These are phyloP conservation scores for Psylliodes chrysocephalus DNA, from an alignment of 2,888 invertebrate genomes.

Conservation along the genomic window DNA sequence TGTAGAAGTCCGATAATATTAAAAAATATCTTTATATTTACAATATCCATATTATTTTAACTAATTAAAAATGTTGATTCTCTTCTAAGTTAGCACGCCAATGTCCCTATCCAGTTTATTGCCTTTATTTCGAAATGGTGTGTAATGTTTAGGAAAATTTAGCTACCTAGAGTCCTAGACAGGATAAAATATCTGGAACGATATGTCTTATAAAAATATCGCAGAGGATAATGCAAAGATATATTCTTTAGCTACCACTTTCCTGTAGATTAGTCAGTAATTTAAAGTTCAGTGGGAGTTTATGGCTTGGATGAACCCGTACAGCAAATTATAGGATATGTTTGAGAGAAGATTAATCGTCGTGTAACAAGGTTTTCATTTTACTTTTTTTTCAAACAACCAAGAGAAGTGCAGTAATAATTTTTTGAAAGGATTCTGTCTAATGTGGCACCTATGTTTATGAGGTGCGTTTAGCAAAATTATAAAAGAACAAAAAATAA, in stretches of 20 bases:
- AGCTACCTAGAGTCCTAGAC: slow-evolving; percentile 1
- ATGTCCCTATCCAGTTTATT: background rate
- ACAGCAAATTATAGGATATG: slow-evolving; percentile 1
- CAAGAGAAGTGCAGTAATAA: too few relatives aligned
- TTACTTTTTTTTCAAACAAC: too few relatives aligned
- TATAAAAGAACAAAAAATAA: too few relatives aligned
- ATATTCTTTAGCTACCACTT: background rate
- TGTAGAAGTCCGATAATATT: too few relatives aligned
- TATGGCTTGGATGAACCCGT: background rate
- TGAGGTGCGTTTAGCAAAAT: too few relatives aligned
- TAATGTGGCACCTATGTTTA: too few relatives aligned
- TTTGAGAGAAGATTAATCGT: background rate
- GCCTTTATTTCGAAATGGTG: slow-evolving; percentile 1
- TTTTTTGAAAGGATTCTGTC: too few relatives aligned
- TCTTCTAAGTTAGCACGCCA: background rate
- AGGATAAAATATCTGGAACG: slow-evolving; percentile 1
- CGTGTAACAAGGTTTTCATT: background rate
- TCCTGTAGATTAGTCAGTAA: slow-evolving; percentile 7
- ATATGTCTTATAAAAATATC: slow-evolving; percentile 7
- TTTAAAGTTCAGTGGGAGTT: slow-evolving; percentile 2
- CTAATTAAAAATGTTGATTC: too few relatives aligned
- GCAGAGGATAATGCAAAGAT: background rate
- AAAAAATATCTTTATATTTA: too few relatives aligned
- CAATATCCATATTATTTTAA: too few relatives aligned
- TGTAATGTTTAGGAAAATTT: background rate